Percentiles rank a stretch among this genome's conserved stretches.
These are phyloP conservation scores for Arnoldichthys spilopterus DNA, from an alignment of 2,797 vertebrate species.

Conservation along the genomic window DNA sequence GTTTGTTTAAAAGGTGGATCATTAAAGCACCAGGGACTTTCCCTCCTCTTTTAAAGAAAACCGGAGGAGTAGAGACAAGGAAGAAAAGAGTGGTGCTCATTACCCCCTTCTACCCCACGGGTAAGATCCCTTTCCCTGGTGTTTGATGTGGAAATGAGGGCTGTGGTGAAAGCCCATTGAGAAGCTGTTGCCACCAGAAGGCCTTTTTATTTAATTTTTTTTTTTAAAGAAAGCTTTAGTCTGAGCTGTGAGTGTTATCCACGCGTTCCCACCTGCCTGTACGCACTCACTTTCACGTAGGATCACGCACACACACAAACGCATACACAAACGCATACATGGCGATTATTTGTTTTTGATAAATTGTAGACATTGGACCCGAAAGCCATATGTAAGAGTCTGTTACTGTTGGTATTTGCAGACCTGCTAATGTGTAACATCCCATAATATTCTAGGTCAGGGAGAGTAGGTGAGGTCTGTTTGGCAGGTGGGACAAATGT, in stretches of 20 bases:
- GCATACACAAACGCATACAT: conserved; percentile 11
- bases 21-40: conserved; percentile 62
- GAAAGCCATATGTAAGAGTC: background rate
- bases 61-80: conserved; percentile 53
- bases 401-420: conserved; percentile 18
- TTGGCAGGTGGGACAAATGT: background rate
- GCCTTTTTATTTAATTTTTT: conserved; percentile 24
- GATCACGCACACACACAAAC: conserved; percentile 14
- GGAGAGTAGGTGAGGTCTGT: background rate
- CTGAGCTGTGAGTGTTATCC: conserved; percentile 40
- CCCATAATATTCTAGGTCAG: conserved; percentile 23
- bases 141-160: conserved; percentile 71
- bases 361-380: conserved; percentile 41
- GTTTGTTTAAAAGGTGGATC: conserved; percentile 66
- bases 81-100: conserved; percentile 60
- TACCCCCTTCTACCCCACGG: conserved; percentile 59
- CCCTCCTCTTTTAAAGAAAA: conserved; percentile 54
- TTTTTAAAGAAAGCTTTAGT: conserved; percentile 39
- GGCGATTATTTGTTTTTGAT: conserved; percentile 43
- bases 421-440: conserved; percentile 16
- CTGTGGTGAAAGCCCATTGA: conserved; percentile 59
- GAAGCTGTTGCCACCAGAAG: conserved; percentile 58
- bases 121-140: conserved; percentile 63
- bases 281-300: conserved; percentile 28
- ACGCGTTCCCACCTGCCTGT: conserved; percentile 49